phyloP scores from a whole-genome alignment of 2,888 invertebrate genomes.

The Junonia oenone region DNA sequence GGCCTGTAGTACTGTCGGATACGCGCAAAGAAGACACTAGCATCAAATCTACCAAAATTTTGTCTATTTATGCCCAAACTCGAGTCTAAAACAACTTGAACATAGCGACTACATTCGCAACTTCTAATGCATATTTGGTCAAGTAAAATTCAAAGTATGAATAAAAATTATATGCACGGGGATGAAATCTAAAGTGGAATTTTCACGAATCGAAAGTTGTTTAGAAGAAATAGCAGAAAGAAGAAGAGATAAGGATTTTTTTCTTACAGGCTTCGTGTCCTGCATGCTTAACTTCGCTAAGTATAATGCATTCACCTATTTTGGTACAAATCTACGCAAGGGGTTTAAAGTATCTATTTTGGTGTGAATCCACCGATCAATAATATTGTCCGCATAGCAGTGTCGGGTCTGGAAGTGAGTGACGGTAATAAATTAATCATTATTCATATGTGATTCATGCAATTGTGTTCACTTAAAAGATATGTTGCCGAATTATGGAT shows the following conservation, averaged over 20 bases:
- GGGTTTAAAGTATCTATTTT: slow-evolving; percentile 19
- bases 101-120: slow-evolving; percentile 75
- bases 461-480: slow-evolving; percentile 61
- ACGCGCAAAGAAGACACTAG: slow-evolving; percentile 70
- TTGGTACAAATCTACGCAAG: slow-evolving; percentile 37
- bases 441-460: slow-evolving; percentile 59
- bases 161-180: slow-evolving; percentile 67
- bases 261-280: slow-evolving; percentile 46
- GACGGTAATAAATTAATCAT: slow-evolving; percentile 22
- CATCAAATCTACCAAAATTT: slow-evolving; percentile 70
- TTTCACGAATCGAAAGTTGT: slow-evolving; percentile 74
- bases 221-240: slow-evolving; percentile 43
- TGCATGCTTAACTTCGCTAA: slow-evolving; percentile 56
- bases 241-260: slow-evolving; percentile 40
- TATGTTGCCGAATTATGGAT: slow-evolving; percentile 44
- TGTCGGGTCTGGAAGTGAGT: slow-evolving; percentile 21
- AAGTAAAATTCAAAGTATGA: slow-evolving; percentile 70
- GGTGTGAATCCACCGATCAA: slow-evolving; percentile 16
- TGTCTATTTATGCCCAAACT: slow-evolving; percentile 68
- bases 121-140: slow-evolving; percentile 74
- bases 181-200: slow-evolving; percentile 70
- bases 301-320: slow-evolving; percentile 57
- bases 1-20: slow-evolving; percentile 56
- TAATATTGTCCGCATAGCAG: slow-evolving; percentile 17
- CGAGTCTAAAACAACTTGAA: slow-evolving; percentile 70